phyloP scores from a whole-genome alignment of 2,113 vertebrate species.

The Spheniscus mendiculus region DNA sequence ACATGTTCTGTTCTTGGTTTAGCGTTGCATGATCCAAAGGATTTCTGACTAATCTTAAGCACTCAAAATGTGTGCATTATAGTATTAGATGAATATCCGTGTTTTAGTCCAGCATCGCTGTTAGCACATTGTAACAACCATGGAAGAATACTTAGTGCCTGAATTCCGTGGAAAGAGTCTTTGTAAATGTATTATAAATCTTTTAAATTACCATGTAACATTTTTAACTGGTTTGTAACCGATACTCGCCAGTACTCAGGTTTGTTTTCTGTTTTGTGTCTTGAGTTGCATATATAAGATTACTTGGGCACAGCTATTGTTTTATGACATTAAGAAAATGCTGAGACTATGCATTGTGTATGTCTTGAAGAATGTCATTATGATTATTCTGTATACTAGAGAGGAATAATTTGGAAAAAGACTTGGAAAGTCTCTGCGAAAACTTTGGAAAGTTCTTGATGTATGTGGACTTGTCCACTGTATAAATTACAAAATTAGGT shows the following conservation, averaged over 20 bases:
- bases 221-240: neutral
- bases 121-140: neutral
- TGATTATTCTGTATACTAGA: neutral
- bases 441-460: neutral
- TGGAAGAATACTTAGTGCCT: neutral
- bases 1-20: neutral
- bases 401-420: neutral
- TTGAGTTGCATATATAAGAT: neutral
- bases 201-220: neutral
- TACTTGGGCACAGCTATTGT: neutral
- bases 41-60: constrained; percentile 6
- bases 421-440: neutral
- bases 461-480: neutral
- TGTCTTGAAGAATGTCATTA: neutral
- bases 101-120: neutral
- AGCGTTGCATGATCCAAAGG: neutral
- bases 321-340: neutral
- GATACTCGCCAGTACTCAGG: neutral
- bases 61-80: neutral
- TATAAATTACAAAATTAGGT: neutral
- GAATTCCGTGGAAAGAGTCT: neutral
- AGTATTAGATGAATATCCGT: neutral
- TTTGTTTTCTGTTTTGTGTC: neutral
- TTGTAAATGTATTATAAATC: neutral
- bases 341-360: neutral